Conservation (phyloP, 2,797 vertebrate species). For the Rhabdomys pumilio region DNA sequence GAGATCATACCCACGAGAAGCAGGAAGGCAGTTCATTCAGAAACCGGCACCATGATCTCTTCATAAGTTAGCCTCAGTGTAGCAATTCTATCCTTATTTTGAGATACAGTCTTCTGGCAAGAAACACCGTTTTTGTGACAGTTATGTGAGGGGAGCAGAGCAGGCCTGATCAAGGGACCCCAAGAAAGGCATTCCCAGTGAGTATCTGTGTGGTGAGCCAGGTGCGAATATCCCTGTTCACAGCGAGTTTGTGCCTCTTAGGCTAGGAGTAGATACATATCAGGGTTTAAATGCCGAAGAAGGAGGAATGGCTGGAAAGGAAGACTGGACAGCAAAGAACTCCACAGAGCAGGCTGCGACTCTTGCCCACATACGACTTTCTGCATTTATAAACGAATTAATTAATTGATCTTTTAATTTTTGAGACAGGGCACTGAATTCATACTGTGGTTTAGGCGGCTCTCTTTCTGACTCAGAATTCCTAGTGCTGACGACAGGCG, state of each 20-base stretch:
- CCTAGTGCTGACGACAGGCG: background rate
- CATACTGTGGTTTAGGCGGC: background rate
- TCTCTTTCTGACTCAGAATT: background rate
- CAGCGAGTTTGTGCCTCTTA: too few species aligned
- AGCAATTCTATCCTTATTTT: background rate
- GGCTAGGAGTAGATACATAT: fast-evolving
- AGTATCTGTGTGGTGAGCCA: background rate
- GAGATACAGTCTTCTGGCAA: background rate
- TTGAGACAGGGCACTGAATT: background rate
- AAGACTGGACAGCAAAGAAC: background rate
- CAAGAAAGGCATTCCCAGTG: background rate
- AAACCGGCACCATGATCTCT: background rate
- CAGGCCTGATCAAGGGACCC: background rate
- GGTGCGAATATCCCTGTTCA: too few species aligned
- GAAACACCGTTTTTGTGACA: too few species aligned
- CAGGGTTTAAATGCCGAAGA: background rate
- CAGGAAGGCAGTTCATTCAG: background rate
- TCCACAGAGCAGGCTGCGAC: background rate
- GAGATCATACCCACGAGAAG: background rate
- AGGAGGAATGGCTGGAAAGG: background rate
- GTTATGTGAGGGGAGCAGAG: background rate
- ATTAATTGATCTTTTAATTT: background rate
- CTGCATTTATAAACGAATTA: background rate
- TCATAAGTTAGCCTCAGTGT: background rate
- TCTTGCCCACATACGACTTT: background rate